Evolutionary conservation across 2,113 vertebrate genomes (phyloP), one percentile per base, ranked within the genome.

Genomic region (Pyrgilauda ruficollis): DNA sequence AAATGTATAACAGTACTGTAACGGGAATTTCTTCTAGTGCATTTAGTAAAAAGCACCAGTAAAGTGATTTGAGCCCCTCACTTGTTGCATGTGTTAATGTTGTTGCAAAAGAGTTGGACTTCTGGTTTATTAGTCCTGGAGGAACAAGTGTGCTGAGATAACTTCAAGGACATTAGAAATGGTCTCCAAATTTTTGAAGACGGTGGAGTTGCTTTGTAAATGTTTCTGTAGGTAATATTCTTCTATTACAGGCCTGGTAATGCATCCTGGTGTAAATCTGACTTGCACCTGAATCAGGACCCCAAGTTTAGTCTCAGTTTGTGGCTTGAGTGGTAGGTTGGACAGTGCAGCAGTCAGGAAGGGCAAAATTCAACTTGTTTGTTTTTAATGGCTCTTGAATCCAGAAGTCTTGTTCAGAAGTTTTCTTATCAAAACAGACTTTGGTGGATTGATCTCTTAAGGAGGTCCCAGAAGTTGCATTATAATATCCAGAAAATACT

Each of bases 121-220:
- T 70, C 1, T 3, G 2, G 4, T 62, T 76, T 88, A 11, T 62
- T 86, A 13, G 19, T 69, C 43, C 6, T 11, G 33, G 27, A 89
- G 49, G n/a, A 30, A 15, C 5, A 24, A 5, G 26, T 43, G 13
- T 72, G 10, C 30, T 77, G 55, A 55, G 58, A 41, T 68, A 44
- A 31, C 2, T 64, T 49, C 4, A 68, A 53, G 20, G 16, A 27
- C 9, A 4, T 3, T n/a, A 49, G 28, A 19, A 74, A 18, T 11
- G 14, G 11, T 74, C 6, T 77, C 9, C 7, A 20, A 1, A 33
- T 21, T 67, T 50, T 55, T 16, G 0, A 26, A 52, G 21, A 9
- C 0, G 0, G 41, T 35, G 13, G 6, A 31, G 12, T 61, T 75
- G 41, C 53, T 66, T 67, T 69, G 9, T 69, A n/a, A 66, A 24